Evolutionary conservation across 2,888 invertebrate genomes (phyloP), one percentile per base, ranked within the genome.

Genomic region (Keiferia lycopersicella): DNA sequence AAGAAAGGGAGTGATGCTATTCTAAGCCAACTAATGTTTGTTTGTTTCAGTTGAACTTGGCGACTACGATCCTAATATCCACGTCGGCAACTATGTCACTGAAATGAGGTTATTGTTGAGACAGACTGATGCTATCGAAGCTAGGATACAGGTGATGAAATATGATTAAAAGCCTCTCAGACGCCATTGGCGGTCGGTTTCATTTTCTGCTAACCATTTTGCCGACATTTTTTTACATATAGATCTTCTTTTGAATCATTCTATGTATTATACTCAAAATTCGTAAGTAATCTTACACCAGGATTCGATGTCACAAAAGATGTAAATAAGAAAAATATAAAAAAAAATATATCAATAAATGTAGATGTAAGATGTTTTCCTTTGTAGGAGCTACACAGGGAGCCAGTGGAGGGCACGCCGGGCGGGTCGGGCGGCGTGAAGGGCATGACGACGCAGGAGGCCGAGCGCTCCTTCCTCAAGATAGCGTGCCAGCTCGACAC

Each of bases 401-500:
- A 90, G 65, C 85, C 98, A 67, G 93, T 98, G 66, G 99, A 99
- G 85, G 96, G 96, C 75, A 95, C 95, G 62, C 95, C 88, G 0
- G 87, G 87, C 0, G 87, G 87, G 30, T 81, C 81, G 10, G 86
- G 88, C 0, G 92, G 96, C 63, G 94, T 98, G 59, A 95, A 97
- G 71, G 97, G 97, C 57, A 96, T 97, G 89, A 95, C 96, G 61
- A 95, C 97, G 1, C 95, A 96, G 64, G 96, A 97, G 76, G 96
- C 98, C 0, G 98, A 99, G 90, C 94, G 95, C 66, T 94, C 96
- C 73, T 99, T 99, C 87, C 94, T 99, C 76, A 96, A 96, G 86
- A 96, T 98, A 76, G 97, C 98, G 51, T 96, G 97, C 71, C 95
- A 96, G 70, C 92, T 99, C 65, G 99, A 99, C 85, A 98, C 99